These are phyloP conservation scores for Criorhina ranunculi DNA, from an alignment of 2,888 invertebrate genomes.

Conservation along the genomic window DNA sequence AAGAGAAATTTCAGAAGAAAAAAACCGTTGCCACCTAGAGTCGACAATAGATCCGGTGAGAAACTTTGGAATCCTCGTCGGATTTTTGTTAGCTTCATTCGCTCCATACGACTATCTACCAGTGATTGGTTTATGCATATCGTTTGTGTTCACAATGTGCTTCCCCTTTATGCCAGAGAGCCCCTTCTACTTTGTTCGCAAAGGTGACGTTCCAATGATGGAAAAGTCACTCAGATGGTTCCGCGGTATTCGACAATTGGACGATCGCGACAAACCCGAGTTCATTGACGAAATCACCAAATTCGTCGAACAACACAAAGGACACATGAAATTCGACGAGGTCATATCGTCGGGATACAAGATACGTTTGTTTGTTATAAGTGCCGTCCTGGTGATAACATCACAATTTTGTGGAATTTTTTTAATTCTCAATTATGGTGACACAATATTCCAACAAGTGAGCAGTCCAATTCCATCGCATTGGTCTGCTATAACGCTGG, in stretches of 20 bases:
- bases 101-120: constrained; percentile 78
- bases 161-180: constrained; percentile 83
- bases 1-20: constrained; percentile 80
- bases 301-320: constrained; percentile 72
- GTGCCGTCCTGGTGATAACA: constrained; percentile 79
- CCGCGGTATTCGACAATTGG: constrained; percentile 81
- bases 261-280: constrained; percentile 80
- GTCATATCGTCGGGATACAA: constrained; percentile 71
- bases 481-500: constrained; percentile 79
- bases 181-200: constrained; percentile 80
- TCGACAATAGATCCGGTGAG: constrained; percentile 80
- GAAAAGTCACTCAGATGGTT: constrained; percentile 83
- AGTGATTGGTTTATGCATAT: constrained; percentile 79
- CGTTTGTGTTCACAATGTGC: constrained; percentile 80
- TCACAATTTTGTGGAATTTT: constrained; percentile 81
- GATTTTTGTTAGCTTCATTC: constrained; percentile 79
- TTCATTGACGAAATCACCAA: constrained; percentile 79
- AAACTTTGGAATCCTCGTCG: constrained; percentile 80
- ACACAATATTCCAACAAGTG: constrained; percentile 78
- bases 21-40: constrained; percentile 74
- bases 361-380: constrained; percentile 78
- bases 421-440: constrained; percentile 81
- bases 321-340: constrained; percentile 18
- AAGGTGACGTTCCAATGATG: constrained; percentile 78
- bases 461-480: constrained; percentile 75